Percentiles rank a stretch among this genome's conserved stretches.
These are phyloP conservation scores for Virgularia gustaviana DNA, from an alignment of 92 coral and sea anemone species.

Conservation along the genomic window DNA sequence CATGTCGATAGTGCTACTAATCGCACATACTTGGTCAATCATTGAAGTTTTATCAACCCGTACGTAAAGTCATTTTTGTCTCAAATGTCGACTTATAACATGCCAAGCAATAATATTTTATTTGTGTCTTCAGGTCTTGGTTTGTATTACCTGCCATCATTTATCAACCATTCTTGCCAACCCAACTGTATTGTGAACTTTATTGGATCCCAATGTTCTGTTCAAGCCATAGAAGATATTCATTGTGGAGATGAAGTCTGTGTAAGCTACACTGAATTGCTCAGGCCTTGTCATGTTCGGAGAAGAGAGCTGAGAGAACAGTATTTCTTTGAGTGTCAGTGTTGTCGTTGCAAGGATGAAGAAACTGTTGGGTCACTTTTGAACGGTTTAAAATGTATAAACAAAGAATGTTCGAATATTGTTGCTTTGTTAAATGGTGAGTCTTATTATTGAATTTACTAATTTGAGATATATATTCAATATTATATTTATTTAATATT, in stretches of 20 bases:
- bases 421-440: constrained; percentile 40
- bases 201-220: constrained; percentile 51
- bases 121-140: constrained; percentile 67
- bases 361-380: constrained; percentile 59
- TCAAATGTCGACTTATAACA: too few relatives aligned
- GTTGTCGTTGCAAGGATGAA: constrained; percentile 55
- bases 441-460: too few relatives aligned
- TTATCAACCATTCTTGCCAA: constrained; percentile 82
- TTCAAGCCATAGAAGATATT: constrained; percentile 59
- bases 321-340: constrained; percentile 76
- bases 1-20: too few relatives aligned
- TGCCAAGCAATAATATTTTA: not conserved
- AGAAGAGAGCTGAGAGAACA: constrained; percentile 63
- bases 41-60: too few relatives aligned
- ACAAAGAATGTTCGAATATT: constrained; percentile 51
- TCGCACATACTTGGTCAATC: too few relatives aligned
- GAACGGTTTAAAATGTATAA: constrained; percentile 61
- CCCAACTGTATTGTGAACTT: constrained; percentile 90
- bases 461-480: not conserved
- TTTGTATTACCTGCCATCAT: constrained; percentile 54
- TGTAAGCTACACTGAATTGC: constrained; percentile 83
- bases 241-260: constrained; percentile 72
- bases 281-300: constrained; percentile 66
- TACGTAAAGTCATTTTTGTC: too few relatives aligned
- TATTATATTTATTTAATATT: not conserved